Conservation (phyloP, 2,888 invertebrate genomes). For the Dynastes hyllus region DNA sequence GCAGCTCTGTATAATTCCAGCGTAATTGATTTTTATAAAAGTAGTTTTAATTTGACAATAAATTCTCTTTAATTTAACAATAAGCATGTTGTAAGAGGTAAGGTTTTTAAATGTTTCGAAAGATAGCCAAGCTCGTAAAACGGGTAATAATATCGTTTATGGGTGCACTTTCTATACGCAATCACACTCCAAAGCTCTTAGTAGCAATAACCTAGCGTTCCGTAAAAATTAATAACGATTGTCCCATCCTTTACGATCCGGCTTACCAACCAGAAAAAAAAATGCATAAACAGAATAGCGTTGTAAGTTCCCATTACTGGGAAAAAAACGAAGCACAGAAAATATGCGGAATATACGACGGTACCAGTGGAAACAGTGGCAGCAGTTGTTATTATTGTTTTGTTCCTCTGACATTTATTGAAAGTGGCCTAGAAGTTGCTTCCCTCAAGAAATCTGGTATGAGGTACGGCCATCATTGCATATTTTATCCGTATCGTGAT, state of each 20-base stretch:
- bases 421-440: neutral
- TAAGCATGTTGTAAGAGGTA: neutral
- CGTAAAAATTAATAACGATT: conserved; percentile 21
- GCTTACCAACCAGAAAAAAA: neutral
- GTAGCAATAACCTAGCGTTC: conserved; percentile 1
- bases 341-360: neutral
- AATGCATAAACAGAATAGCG: conserved; percentile 5
- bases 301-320: neutral
- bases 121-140: neutral
- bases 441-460: neutral
- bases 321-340: neutral
- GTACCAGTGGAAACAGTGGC: neutral
- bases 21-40: neutral
- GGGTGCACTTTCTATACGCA: neutral
- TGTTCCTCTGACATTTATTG: neutral
- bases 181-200: neutral
- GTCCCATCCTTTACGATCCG: neutral
- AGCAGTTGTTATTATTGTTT: conserved; percentile 6
- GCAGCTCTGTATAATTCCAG: too few species aligned
- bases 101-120: neutral
- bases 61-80: neutral
- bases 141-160: neutral
- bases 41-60: neutral
- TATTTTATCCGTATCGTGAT: neutral
- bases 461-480: neutral